A percentile compares a stretch with the other conserved stretches of the same genome.
Evolutionary conservation across 2,888 invertebrate genomes (phyloP).

Genomic region (Drosophila prostipennis): DNA sequence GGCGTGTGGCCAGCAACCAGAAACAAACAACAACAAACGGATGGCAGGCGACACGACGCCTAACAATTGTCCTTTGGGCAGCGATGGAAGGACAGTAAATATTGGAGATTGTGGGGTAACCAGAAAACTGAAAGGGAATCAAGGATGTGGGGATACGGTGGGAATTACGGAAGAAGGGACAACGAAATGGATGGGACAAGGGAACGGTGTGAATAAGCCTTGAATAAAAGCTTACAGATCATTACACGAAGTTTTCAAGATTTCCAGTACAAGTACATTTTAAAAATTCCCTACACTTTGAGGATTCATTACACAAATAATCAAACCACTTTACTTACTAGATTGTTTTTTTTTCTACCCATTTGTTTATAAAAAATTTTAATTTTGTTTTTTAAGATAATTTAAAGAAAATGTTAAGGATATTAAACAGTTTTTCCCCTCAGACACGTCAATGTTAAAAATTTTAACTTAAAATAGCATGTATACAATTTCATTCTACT

Average conservation of each 20-base stretch:
- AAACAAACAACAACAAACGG: slow-evolving; percentile 58
- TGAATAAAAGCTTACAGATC: not conserved
- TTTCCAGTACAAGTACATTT: not conserved
- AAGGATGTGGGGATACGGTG: not conserved
- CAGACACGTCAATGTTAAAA: too few species aligned
- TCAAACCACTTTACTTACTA: too few species aligned
- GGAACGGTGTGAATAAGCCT: not conserved
- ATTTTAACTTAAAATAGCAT: too few species aligned
- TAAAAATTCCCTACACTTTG: not conserved
- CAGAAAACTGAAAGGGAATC: not conserved
- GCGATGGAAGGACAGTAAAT: slow-evolving; percentile 19
- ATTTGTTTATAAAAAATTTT: too few species aligned
- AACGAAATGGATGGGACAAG: not conserved
- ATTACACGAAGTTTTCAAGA: not conserved
- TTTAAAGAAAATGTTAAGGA: too few species aligned
- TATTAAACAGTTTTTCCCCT: too few species aligned
- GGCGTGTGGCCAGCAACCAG: slow-evolving; percentile 63
- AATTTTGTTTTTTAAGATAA: too few species aligned
- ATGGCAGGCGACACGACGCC: slow-evolving; percentile 50
- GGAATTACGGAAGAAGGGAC: slow-evolving; percentile 4
- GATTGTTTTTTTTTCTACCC: too few species aligned
- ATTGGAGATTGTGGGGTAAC: slow-evolving; percentile 19
- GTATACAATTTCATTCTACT: too few species aligned
- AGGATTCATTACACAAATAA: too few species aligned
- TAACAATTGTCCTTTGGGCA: slow-evolving; percentile 52